These are phyloP conservation scores for Atrichornis clamosus DNA, from an alignment of 2,113 vertebrate genomes.

Conservation along the genomic window DNA sequence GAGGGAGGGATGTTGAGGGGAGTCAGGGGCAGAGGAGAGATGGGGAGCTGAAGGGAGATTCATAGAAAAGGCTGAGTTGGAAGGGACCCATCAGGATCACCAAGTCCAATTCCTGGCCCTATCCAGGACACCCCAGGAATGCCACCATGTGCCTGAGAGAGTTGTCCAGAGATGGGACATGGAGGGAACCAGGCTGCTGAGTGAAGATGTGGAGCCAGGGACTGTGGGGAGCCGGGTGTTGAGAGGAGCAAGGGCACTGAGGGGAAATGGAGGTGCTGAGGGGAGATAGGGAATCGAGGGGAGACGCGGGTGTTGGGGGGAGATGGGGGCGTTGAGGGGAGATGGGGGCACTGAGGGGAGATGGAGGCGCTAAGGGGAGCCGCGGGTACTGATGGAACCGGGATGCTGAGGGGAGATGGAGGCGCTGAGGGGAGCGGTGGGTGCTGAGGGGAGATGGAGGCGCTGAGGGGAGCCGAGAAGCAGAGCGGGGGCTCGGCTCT, in stretches of 20 bases:
- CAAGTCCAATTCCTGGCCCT: not conserved
- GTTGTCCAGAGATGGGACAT: not conserved
- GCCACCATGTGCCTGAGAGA: not conserved
- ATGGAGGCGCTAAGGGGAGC: not conserved
- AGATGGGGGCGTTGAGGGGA: not conserved
- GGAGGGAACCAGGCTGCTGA: not conserved
- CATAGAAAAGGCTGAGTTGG: not conserved
- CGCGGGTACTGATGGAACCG: too few relatives aligned
- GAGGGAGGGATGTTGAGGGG: not conserved
- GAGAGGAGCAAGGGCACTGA: not conserved
- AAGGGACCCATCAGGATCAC: not conserved
- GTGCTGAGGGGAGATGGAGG: not conserved
- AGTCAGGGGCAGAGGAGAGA: not conserved
- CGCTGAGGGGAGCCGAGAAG: not conserved
- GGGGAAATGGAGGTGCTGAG: not conserved
- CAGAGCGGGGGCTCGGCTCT: not conserved
- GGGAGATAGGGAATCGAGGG: not conserved
- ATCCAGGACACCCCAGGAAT: not conserved
- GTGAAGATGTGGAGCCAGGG: too few relatives aligned
- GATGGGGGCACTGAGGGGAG: rapidly evolving
- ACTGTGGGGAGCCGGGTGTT: too few relatives aligned
- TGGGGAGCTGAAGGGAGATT: not conserved
- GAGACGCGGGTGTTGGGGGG: not conserved
- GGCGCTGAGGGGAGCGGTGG: not conserved
- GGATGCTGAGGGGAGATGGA: not conserved